Percentiles rank a stretch among this genome's conserved stretches.
phyloP scores from a whole-genome alignment of 2,888 invertebrate species.

The Microctonus hyperodae region DNA sequence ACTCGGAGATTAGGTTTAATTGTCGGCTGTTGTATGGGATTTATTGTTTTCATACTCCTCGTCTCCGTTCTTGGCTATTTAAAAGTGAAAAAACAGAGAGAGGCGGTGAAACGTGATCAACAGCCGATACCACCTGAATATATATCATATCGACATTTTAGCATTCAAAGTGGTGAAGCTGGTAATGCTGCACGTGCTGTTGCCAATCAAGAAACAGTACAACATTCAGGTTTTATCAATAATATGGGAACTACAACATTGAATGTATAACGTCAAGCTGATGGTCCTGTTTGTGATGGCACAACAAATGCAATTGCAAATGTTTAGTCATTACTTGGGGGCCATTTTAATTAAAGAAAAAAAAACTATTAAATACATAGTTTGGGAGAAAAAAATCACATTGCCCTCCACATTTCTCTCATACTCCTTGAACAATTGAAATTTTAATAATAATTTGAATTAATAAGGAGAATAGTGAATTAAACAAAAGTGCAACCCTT shows the following conservation, averaged over 20 bases:
- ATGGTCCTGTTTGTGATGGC: slow-evolving; percentile 13
- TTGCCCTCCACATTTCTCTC: slow-evolving; percentile 24
- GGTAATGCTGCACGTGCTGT: slow-evolving; percentile 47
- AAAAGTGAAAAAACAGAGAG: slow-evolving; percentile 83
- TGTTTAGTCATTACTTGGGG: slow-evolving; percentile 17
- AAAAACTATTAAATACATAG: too few relatives aligned
- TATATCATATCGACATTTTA: slow-evolving; percentile 79
- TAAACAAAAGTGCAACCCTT: not conserved
- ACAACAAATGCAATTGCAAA: slow-evolving; percentile 21
- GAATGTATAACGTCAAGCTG: slow-evolving; percentile 31
- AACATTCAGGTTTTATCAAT: slow-evolving; percentile 50
- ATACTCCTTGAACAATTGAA: not conserved
- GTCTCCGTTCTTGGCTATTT: slow-evolving; percentile 86
- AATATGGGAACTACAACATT: slow-evolving; percentile 48
- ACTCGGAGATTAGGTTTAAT: slow-evolving; percentile 84
- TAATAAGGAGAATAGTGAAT: not conserved
- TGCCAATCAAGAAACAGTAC: slow-evolving; percentile 52
- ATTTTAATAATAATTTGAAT: not conserved
- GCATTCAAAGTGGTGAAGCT: slow-evolving; percentile 72
- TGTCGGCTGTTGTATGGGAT: slow-evolving; percentile 86
- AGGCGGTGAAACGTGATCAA: slow-evolving; percentile 75
- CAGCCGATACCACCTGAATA: slow-evolving; percentile 80
- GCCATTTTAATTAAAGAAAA: slow-evolving; percentile 10
- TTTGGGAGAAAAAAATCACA: slow-evolving; percentile 26
- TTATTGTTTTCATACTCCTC: slow-evolving; percentile 83